Percentiles rank a stretch among this genome's conserved stretches.
Evolutionary conservation across 1,140 invertebrate species (phyloP).

Genomic region (Aradophagus sp.): DNA sequence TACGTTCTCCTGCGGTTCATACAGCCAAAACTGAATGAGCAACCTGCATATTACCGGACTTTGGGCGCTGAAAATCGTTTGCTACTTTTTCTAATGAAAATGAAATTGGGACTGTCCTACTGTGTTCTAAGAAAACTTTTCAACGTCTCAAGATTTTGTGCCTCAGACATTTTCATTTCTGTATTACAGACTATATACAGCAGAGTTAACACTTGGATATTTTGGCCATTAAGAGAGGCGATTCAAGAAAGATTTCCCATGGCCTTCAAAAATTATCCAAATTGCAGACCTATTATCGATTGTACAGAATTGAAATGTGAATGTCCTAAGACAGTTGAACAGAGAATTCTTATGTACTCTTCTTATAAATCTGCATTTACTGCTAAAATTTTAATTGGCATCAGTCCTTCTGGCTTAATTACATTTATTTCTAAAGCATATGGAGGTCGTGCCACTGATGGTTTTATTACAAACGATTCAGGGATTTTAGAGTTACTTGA

Average conservation of each 20-base stretch:
- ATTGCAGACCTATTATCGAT: too few relatives aligned
- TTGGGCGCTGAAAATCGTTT: constrained; percentile 8
- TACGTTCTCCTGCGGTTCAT: constrained; percentile 1
- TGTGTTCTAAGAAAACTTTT: neutral
- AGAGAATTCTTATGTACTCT: constrained; percentile 41
- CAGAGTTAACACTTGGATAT: constrained; percentile 12
- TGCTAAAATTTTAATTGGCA: constrained; percentile 30
- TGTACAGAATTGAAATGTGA: constrained; percentile 7
- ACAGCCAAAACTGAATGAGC: neutral
- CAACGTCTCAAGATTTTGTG: neutral
- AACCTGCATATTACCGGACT: neutral
- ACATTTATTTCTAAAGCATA: constrained; percentile 56
- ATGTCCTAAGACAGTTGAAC: constrained; percentile 2
- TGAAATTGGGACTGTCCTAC: constrained; percentile 12
- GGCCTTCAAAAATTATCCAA: constrained; percentile 8
- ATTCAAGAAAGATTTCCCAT: constrained; percentile 7
- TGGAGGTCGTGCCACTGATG: constrained; percentile 51
- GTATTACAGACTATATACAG: constrained; percentile 4
- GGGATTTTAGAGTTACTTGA: constrained; percentile 49
- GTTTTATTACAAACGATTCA: constrained; percentile 36
- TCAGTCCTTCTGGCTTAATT: constrained; percentile 48
- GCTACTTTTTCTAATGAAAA: constrained; percentile 17
- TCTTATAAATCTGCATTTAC: constrained; percentile 47
- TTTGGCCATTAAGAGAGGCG: constrained; percentile 20
- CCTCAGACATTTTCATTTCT: constrained; percentile 1